Evolutionary conservation across 2,797 vertebrate species (phyloP).

Genomic region (Anguilla megastoma): DNA sequence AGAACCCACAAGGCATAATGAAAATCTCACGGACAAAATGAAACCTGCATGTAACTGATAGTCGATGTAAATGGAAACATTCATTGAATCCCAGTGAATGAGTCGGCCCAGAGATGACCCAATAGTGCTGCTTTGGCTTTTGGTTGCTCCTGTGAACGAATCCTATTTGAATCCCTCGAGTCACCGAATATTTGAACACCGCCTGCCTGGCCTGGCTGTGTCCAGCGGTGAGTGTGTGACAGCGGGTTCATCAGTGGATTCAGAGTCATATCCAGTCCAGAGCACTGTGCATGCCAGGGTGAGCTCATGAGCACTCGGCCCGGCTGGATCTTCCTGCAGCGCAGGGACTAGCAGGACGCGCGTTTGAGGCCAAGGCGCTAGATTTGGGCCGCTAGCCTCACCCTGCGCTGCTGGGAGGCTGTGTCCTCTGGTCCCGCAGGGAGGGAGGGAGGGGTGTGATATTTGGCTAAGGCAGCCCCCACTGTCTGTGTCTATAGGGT

Average conservation of each 20-base stretch:
- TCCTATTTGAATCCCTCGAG: neutral
- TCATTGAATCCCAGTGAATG: neutral
- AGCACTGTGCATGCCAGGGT: neutral
- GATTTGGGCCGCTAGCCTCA: neutral
- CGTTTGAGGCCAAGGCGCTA: neutral
- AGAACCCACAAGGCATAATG: neutral
- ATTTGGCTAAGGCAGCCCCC: neutral
- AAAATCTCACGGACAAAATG: neutral
- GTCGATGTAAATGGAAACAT: neutral
- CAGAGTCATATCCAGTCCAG: neutral
- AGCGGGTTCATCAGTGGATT: neutral
- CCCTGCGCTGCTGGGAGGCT: neutral
- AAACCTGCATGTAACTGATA: neutral
- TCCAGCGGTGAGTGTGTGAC: neutral
- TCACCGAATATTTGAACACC: neutral
- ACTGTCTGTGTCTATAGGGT: constrained; percentile 56
- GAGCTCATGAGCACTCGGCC: neutral
- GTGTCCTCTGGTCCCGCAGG: neutral
- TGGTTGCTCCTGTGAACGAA: neutral
- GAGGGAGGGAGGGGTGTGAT: neutral
- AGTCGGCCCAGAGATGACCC: neutral
- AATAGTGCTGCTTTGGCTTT: neutral
- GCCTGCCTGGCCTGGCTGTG: neutral
- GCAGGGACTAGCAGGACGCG: neutral
- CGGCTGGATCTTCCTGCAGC: neutral